phyloP scores from a whole-genome alignment of 2,113 vertebrate species.

The Alaudala cheleensis region DNA sequence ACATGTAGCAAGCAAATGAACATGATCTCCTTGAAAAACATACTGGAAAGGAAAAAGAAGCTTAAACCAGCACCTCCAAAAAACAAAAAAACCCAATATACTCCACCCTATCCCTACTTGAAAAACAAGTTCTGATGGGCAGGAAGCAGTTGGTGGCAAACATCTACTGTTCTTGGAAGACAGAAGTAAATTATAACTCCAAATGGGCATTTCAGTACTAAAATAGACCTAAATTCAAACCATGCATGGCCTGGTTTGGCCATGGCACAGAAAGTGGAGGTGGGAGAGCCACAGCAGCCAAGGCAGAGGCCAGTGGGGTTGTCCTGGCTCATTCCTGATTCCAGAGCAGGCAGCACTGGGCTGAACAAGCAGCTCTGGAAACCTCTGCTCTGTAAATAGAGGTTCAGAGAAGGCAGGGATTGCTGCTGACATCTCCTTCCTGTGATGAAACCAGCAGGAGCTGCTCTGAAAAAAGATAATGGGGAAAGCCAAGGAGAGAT shows the following conservation, averaged over 20 bases:
- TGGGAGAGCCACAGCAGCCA: neutral
- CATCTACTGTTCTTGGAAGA: neutral
- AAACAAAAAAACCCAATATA: neutral
- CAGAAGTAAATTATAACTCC: conserved; percentile 47
- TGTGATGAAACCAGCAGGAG: neutral
- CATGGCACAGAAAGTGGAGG: conserved; percentile 6
- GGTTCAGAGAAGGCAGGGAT: neutral
- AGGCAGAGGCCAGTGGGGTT: neutral
- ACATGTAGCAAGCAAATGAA: neutral
- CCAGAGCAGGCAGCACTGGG: neutral
- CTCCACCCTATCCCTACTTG: neutral
- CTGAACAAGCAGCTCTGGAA: conserved; percentile 41
- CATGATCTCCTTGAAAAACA: neutral
- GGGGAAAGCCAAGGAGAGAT: neutral
- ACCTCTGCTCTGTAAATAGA: conserved; percentile 38
- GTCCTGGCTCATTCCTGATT: neutral
- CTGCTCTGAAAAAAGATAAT: neutral
- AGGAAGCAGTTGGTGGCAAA: conserved; percentile 31
- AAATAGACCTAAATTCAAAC: conserved; percentile 54
- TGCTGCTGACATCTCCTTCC: conserved; percentile 8
- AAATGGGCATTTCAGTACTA: neutral
- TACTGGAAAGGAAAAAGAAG: neutral
- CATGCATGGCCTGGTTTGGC: neutral
- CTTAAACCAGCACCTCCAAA: neutral
- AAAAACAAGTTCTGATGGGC: neutral